Base-by-base conservation (phyloP, 2,113 vertebrate genomes). In the Cheirogaleus medius region DNA sequence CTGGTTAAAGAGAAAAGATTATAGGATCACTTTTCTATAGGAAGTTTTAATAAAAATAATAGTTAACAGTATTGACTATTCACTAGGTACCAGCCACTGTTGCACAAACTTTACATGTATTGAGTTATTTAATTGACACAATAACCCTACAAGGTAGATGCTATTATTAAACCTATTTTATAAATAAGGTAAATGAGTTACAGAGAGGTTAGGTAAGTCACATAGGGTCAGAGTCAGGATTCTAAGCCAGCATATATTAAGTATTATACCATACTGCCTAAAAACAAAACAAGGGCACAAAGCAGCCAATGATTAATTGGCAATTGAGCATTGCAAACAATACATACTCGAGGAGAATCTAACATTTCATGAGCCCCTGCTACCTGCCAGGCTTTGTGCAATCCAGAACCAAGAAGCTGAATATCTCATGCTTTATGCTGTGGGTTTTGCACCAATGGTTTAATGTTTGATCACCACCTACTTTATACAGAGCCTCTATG, bases 391-490 rank as follows among this genome's bases (percentile, higher is more conserved):
- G 29, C 21, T 76, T 66, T 76, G 7, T 37, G 9, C n/a, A 80
- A 60, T 77, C 23, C 85, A 77, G 64, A 91, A 78, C 5, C 42
- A 32, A 77, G 60, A 90, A 76, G 20, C 32, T 56, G 60, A 87
- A 82, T 77, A 86, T 66, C n/a, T 42, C 39, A 39, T 64, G 25
- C 37, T 11, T 92, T 73, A 54, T 47, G n/a, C 52, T 95, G 20
- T 68, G 34, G 11, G 34, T 93, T 96, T 95, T 85, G 88, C 44
- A 91, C 21, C 63, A 58, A 73, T 21, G 17, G 37, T 68, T 95
- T 85, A 49, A 96, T 85, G 60, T 96, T 74, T 88, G n/a, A 94
- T 92, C 82, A 44, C n/a, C 56, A 84, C 4, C 87, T 90, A 92
- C 42, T 77, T 94, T 95, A 89, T 29, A 17, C 60, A 89, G 47